phyloP scores from a whole-genome alignment of 2,113 vertebrate species.

The Dryoscopus gambensis region DNA sequence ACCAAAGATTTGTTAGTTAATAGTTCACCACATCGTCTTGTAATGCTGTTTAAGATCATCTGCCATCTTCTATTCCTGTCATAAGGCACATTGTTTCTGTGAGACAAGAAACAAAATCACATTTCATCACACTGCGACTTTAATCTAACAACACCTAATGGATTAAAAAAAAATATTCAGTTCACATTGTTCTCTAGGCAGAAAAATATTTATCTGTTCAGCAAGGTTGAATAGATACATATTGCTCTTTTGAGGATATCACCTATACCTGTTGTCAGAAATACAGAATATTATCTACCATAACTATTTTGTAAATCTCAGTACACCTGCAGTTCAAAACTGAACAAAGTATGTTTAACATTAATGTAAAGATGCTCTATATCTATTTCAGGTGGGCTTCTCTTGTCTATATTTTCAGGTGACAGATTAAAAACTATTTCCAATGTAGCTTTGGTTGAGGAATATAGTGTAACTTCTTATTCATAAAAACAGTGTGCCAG shows the following conservation, averaged over 20 bases:
- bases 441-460: not conserved
- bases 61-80: not conserved
- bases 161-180: not conserved
- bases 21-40: not conserved
- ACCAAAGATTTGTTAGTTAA: not conserved
- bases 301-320: not conserved
- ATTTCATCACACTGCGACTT: not conserved
- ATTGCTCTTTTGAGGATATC: not conserved
- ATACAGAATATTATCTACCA: not conserved
- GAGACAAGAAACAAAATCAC: not conserved
- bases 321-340: not conserved
- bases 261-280: not conserved
- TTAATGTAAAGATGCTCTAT: accelerated
- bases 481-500: not conserved
- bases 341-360: not conserved
- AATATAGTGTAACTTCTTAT: not conserved
- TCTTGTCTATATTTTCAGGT: not conserved
- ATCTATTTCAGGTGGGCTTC: not conserved
- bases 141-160: not conserved
- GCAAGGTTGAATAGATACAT: not conserved
- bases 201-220: not conserved
- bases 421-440: not conserved
- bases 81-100: not conserved
- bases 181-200: not conserved
- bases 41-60: not conserved